A percentile compares a stretch with the other conserved stretches of the same genome.
These are phyloP conservation scores for Liopterus haemorrhoidalis DNA, from an alignment of 2,888 invertebrate species.

Conservation along the genomic window DNA sequence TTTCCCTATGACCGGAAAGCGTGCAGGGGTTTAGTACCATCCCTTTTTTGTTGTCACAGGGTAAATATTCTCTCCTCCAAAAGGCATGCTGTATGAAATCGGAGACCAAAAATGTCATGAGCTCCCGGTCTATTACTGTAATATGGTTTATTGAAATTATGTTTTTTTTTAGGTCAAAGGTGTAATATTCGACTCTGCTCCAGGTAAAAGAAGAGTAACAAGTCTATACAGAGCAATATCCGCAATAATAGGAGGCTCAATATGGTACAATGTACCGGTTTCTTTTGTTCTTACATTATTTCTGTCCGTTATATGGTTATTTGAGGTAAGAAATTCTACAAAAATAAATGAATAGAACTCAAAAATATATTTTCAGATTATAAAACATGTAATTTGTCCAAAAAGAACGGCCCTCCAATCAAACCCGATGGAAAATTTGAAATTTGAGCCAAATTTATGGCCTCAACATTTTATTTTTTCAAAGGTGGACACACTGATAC, in stretches of 20 bases:
- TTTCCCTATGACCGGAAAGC: no score
- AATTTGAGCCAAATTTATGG: conserved; percentile 55
- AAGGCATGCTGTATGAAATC: no score
- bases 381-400: conserved; percentile 41
- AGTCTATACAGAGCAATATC: conserved; percentile 56
- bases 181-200: conserved; percentile 67
- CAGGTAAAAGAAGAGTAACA: conserved; percentile 55
- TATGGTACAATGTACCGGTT: conserved; percentile 51
- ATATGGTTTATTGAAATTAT: neutral
- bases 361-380: conserved; percentile 36
- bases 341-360: conserved; percentile 12
- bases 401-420: conserved; percentile 46
- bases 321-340: conserved; percentile 47
- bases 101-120: neutral
- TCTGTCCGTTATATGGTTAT: conserved; percentile 55
- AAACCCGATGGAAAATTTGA: conserved; percentile 55
- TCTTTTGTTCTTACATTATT: conserved; percentile 53
- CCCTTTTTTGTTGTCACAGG: no score
- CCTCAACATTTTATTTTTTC: conserved; percentile 72
- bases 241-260: conserved; percentile 56
- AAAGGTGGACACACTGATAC: conserved; percentile 61
- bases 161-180: conserved; percentile 50
- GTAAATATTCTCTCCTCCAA: no score
- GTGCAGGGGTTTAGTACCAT: no score
- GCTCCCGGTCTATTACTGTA: neutral